Evolutionary conservation across 1,140 invertebrate species (phyloP).

Genomic region (Scaptomyza graminum): DNA sequence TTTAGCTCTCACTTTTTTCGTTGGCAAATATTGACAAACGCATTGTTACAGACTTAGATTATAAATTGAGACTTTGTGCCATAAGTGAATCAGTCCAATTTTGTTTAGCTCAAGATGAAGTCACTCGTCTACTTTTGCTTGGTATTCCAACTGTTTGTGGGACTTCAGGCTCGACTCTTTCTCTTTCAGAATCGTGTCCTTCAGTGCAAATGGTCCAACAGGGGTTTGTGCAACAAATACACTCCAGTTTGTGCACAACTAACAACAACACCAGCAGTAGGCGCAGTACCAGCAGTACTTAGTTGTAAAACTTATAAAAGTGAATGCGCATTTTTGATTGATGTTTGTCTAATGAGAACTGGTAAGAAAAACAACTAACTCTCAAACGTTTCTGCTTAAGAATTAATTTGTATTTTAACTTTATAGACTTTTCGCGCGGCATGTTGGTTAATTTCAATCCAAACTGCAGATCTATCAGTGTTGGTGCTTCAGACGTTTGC

Average conservation of each 20-base stretch:
- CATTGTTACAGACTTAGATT: slow-evolving; percentile 8
- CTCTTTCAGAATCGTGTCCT: slow-evolving; percentile 31
- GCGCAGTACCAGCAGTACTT: background rate
- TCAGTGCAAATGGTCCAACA: slow-evolving; percentile 49
- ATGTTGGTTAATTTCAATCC: background rate
- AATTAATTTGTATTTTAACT: background rate
- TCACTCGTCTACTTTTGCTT: slow-evolving; percentile 21
- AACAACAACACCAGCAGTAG: background rate
- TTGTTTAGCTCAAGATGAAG: slow-evolving; percentile 41
- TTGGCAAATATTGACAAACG: slow-evolving; percentile 45
- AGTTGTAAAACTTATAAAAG: slow-evolving; percentile 50
- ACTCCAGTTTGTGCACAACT: slow-evolving; percentile 19
- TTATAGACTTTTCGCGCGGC: background rate
- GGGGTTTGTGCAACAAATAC: slow-evolving; percentile 42
- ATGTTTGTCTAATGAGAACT: slow-evolving; percentile 35
- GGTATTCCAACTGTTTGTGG: slow-evolving; percentile 13
- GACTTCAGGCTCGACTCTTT: slow-evolving; percentile 41
- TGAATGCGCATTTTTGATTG: slow-evolving; percentile 49
- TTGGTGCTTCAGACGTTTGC: background rate
- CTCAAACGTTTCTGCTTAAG: too few species aligned
- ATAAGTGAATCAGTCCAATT: background rate
- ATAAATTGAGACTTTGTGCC: slow-evolving; percentile 25
- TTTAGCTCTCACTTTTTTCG: slow-evolving; percentile 63
- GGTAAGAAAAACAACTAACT: slow-evolving; percentile 29
- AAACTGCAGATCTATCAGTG: background rate